Evolutionary conservation across 2,113 vertebrate species (phyloP).

Genomic region (Semnopithecus entellus): DNA sequence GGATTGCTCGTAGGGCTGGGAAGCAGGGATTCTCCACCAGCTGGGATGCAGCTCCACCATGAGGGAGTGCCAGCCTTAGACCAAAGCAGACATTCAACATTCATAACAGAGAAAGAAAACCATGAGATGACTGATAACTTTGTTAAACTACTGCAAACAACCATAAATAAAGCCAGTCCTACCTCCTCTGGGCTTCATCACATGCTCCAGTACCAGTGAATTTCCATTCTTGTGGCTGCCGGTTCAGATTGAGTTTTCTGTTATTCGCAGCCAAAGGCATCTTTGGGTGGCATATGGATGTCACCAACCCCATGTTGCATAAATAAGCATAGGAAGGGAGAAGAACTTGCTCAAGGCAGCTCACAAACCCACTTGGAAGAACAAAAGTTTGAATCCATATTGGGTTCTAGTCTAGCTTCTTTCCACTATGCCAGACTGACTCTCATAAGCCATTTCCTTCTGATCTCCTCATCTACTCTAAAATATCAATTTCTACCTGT

Average conservation of each 20-base stretch:
- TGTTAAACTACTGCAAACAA: not conserved
- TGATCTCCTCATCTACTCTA: fast-evolving
- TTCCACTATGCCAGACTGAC: not conserved
- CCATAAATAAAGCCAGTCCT: not conserved
- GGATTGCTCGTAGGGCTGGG: not conserved
- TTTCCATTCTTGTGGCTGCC: not conserved
- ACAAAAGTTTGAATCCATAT: not conserved
- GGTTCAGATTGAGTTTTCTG: not conserved
- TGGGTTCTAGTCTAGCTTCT: not conserved
- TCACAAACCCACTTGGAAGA: not conserved
- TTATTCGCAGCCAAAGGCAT: not conserved
- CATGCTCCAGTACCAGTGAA: not conserved
- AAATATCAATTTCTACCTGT: not conserved
- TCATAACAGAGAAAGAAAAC: not conserved
- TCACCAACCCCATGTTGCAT: not conserved
- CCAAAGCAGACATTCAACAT: not conserved
- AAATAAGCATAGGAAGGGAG: not conserved
- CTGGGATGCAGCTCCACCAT: not conserved
- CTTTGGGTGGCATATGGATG: not conserved
- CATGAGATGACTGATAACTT: too few species aligned
- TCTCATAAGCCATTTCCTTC: not conserved
- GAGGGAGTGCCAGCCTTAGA: not conserved
- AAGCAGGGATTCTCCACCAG: not conserved
- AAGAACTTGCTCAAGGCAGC: not conserved
- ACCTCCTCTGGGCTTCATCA: not conserved